Evolutionary conservation across 1,140 invertebrate genomes (phyloP).

Genomic region (Andricus grossulariae): DNA sequence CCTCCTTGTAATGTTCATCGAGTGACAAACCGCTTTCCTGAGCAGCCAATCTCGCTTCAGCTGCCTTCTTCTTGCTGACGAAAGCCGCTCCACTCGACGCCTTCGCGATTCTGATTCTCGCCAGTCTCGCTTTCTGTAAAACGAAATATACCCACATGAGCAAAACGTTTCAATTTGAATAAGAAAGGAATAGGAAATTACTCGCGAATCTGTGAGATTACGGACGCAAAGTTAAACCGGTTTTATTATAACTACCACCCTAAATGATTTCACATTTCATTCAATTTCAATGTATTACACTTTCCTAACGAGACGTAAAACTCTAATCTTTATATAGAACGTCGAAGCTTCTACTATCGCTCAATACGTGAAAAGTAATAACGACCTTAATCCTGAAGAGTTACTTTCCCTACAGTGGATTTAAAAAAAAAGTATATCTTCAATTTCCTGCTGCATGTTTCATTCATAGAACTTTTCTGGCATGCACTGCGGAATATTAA

Average conservation of each 20-base stretch:
- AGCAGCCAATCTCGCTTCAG: constrained; percentile 93
- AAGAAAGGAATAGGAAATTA: background rate
- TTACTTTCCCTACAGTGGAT: background rate
- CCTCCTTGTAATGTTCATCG: constrained; percentile 91
- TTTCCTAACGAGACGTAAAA: constrained; percentile 2
- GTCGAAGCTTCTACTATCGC: background rate
- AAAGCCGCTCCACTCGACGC: constrained; percentile 99
- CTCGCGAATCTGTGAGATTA: background rate
- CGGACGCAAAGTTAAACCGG: constrained; percentile 2
- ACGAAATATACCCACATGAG: constrained; percentile 39
- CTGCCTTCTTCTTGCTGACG: constrained; percentile 99
- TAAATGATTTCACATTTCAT: background rate
- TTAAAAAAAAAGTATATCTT: background rate
- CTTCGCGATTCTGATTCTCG: constrained; percentile 98
- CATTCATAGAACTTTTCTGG: background rate
- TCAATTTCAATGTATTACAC: constrained; percentile 9
- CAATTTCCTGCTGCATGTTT: background rate
- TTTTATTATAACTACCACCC: background rate
- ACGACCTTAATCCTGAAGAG: constrained; percentile 11
- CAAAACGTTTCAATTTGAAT: background rate
- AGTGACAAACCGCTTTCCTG: constrained; percentile 93
- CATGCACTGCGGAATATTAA: background rate
- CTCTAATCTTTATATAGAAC: background rate
- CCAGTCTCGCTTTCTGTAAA: constrained; percentile 97
- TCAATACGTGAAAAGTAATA: constrained; percentile 5